Evolutionary conservation across 2,797 vertebrate genomes (phyloP).

Genomic region (Sebastes matsubarae): DNA sequence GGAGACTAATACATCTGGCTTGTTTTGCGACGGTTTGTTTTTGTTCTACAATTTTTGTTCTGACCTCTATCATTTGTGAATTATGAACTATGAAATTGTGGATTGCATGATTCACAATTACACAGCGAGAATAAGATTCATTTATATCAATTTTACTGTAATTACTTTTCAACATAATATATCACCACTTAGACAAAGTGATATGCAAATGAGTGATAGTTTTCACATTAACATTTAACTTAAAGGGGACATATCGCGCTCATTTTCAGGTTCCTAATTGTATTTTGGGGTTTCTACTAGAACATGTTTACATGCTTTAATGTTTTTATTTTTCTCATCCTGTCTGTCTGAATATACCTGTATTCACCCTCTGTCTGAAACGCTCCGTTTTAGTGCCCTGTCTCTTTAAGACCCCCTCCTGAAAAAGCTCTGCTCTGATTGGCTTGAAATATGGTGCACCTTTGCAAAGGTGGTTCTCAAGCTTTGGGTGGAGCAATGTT

Average conservation of each 20-base stretch:
- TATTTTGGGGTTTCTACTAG: neutral
- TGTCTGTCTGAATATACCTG: too few species aligned
- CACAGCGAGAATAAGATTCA: neutral
- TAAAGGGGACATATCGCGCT: neutral
- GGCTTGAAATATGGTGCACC: too few species aligned
- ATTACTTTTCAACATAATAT: neutral
- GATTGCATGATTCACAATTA: neutral
- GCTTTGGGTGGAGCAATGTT: too few species aligned
- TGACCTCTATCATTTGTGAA: neutral
- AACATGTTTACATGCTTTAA: too few species aligned
- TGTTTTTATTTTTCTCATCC: too few species aligned
- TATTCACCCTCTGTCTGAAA: too few species aligned
- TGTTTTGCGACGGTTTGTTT: constrained; percentile 15
- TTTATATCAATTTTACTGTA: neutral
- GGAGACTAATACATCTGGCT: constrained; percentile 53
- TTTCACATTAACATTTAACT: neutral
- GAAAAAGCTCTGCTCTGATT: too few species aligned
- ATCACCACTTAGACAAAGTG: neutral
- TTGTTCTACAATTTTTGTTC: constrained; percentile 5
- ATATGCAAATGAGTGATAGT: neutral
- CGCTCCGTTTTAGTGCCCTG: too few species aligned
- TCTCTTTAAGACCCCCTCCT: too few species aligned
- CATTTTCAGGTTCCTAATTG: neutral
- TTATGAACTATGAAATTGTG: neutral
- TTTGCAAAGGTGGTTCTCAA: too few species aligned